These are phyloP conservation scores for Gephyroberyx darwinii DNA, from an alignment of 2,797 vertebrate genomes.

Conservation along the genomic window DNA sequence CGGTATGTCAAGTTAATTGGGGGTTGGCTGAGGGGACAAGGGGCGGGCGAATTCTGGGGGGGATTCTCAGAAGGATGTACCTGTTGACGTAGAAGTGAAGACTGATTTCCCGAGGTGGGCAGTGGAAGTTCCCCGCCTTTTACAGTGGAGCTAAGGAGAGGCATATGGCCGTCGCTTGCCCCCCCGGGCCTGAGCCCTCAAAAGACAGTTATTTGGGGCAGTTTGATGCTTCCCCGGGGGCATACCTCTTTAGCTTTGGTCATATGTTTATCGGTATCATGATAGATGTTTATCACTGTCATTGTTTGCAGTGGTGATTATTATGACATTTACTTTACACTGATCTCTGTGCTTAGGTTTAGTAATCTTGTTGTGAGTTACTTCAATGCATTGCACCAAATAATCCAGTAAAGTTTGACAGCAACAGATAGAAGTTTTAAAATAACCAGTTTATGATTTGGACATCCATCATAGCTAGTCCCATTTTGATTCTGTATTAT, in stretches of 20 bases:
- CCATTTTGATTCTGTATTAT: neutral
- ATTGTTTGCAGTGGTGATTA: conserved; percentile 35
- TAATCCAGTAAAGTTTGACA: neutral
- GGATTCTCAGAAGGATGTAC: conserved; percentile 70
- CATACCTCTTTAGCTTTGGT: conserved; percentile 16
- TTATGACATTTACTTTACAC: conserved; percentile 24
- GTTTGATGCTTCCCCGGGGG: conserved; percentile 32
- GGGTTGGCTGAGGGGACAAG: conserved; percentile 26
- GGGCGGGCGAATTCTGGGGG: conserved; percentile 50
- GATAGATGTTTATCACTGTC: conserved; percentile 68
- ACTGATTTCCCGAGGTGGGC: conserved; percentile 59
- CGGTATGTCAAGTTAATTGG: conserved; percentile 70
- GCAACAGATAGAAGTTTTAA: too few relatives aligned
- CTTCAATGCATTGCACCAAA: conserved; percentile 1
- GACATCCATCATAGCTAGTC: neutral
- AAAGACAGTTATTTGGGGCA: conserved; percentile 45
- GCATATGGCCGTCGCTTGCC: conserved; percentile 11
- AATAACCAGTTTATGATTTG: neutral
- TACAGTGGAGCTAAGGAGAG: conserved; percentile 39
- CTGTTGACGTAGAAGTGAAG: conserved; percentile 72
- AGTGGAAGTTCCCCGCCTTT: conserved; percentile 36
- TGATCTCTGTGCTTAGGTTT: neutral
- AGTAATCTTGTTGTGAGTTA: neutral
- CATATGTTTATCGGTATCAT: conserved; percentile 45
- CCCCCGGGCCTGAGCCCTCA: conserved; percentile 41